Base-by-base conservation (phyloP, 2,113 vertebrate species). In the Prunella himalayana region DNA sequence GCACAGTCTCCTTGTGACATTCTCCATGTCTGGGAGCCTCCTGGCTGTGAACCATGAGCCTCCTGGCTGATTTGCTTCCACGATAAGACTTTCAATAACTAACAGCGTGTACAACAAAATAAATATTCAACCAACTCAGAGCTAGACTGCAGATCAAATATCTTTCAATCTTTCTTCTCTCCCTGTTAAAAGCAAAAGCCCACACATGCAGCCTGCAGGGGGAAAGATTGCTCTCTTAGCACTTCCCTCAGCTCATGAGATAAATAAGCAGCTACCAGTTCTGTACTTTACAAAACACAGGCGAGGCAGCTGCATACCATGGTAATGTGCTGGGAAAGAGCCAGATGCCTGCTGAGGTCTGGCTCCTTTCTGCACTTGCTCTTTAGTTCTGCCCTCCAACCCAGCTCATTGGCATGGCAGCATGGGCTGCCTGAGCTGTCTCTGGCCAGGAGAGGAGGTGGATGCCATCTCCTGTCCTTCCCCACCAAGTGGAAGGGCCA, bases 51-150 rank as follows among this genome's bases (percentile, higher is more conserved):
- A 75, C 61, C 61, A 49, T 22, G 44, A 92, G 41, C 60, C 60
- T 93, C 20, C 50, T 51, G 7, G 24, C 79, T 49, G 90, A 94
- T 94, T 65, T 68, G 49, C 65, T 92, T 83, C 37, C 61, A 25
- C 0, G 31, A 90, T 82, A 93, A 90, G 57, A 41, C 68, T 93
- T 88, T 64, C 86, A 88, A 86, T 92, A 94, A 89, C 69, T 51
- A 86, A 76, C 85, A 33, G n/a, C 10, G 0, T 14, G 35, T 66
- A 69, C 76, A 69, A 71, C 72, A 65, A 75, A 86, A 88, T 90
- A 88, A 95, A 93, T 81, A 88, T 78, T 95, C 90, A 90, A 81
- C 80, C 53, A 93, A 53, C 76, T 93, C 64, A 75, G 56, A 86
- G 68, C n/a, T 41, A 88, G 85, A 51, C 5, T 70, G 51, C 60